These are phyloP conservation scores for Poicephalus gulielmi DNA, from an alignment of 2,113 vertebrate species.

Conservation along the genomic window DNA sequence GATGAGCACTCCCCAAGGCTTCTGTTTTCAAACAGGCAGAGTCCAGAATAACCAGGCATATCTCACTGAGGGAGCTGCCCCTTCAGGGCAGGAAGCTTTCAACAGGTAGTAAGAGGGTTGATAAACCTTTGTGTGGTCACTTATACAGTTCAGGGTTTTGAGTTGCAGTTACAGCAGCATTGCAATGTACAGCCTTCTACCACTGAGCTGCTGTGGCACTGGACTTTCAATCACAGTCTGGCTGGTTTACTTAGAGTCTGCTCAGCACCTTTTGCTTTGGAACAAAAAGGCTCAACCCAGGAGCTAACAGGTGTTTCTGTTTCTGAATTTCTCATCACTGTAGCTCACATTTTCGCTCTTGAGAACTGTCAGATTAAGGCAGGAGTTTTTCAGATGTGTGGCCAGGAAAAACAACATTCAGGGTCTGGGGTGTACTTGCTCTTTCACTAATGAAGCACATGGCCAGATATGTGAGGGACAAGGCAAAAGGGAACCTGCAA, in stretches of 20 bases:
- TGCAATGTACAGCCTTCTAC: neutral
- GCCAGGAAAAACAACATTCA: neutral
- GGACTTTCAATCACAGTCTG: neutral
- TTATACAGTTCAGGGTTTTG: neutral
- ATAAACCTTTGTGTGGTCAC: neutral
- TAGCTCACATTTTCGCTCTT: neutral
- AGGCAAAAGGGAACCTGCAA: neutral
- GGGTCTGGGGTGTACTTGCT: neutral
- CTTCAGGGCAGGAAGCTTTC: neutral
- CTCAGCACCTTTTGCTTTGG: neutral
- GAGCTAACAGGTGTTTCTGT: neutral
- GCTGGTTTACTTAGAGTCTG: neutral
- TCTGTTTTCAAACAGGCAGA: neutral
- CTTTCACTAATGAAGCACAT: neutral
- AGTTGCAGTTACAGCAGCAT: neutral
- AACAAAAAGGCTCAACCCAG: neutral
- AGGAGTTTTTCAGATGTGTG: neutral
- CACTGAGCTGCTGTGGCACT: neutral
- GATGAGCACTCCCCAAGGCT: neutral
- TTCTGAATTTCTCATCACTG: neutral
- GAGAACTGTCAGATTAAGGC: neutral
- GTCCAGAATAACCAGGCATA: neutral
- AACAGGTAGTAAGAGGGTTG: neutral
- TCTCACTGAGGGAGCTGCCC: neutral
- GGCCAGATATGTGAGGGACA: neutral